Percentiles rank a stretch among this genome's conserved stretches.
Conservation (phyloP, 2,797 vertebrate genomes). For the Trematomus bernacchii region DNA sequence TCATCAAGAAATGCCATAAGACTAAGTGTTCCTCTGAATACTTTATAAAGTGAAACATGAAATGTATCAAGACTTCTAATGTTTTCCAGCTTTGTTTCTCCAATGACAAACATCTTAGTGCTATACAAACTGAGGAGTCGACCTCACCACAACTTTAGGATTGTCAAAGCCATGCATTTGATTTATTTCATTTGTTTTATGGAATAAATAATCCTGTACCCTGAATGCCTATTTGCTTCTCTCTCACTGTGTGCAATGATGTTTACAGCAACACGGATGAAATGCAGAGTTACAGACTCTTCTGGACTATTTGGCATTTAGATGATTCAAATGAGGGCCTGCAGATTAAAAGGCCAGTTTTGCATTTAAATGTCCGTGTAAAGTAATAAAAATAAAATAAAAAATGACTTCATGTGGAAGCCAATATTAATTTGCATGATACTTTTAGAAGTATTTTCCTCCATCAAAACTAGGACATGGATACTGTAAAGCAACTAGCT, state of each 20-base stretch:
- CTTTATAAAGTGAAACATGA: not conserved
- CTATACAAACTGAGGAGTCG: conserved; percentile 4
- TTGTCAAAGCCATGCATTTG: conserved; percentile 57
- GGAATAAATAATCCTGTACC: conserved; percentile 71
- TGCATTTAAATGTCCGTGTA: too few relatives aligned
- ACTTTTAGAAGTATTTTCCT: too few relatives aligned
- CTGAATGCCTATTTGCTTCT: not conserved
- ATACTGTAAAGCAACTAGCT: too few relatives aligned
- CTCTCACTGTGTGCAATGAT: not conserved
- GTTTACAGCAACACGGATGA: not conserved
- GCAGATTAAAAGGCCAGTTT: too few relatives aligned
- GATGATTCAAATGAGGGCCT: not conserved
- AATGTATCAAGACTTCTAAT: not conserved
- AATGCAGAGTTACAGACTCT: not conserved
- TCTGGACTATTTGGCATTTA: not conserved
- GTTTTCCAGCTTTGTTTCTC: conserved; percentile 16
- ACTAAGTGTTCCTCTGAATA: not conserved
- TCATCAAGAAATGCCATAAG: not conserved
- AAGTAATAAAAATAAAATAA: too few relatives aligned
- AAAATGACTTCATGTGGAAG: too few relatives aligned
- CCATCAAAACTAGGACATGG: too few relatives aligned
- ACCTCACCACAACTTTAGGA: conserved; percentile 45
- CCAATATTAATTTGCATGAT: too few relatives aligned
- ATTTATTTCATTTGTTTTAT: conserved; percentile 70
- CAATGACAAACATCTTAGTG: not conserved